Base-by-base conservation (phyloP, 2,797 vertebrate species). In the Rhinophrynus dorsalis region DNA sequence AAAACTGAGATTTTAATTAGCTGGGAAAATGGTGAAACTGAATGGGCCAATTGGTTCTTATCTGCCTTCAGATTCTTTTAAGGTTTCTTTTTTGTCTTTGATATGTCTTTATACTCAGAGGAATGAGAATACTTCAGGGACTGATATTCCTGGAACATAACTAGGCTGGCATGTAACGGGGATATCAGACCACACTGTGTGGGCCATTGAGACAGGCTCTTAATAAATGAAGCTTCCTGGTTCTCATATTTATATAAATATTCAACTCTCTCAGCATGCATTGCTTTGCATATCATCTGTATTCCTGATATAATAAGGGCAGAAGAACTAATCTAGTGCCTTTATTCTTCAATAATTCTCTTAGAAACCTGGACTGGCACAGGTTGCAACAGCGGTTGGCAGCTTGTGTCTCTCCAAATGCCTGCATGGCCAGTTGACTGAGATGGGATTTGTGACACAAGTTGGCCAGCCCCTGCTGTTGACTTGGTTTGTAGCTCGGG, bases 281-380 rank as follows among this genome's bases (percentile, higher is more conserved):
- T 40, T 38, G 17, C 60, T 10, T 40, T 38, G 48, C 44, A 9
- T 64, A 44, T 65, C 66, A 73, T 73, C 69, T 66, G 55, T 73
- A 66, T 59, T 73, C 69, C 69, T 66, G 69, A 73, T 73, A 59
- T 65, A 73, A 73, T 72, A 72, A 44, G 69, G 69, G 57, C 69
- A 66, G 27, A 42, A 51, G 54, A 52, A 73, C 50, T 73, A 65
- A 73, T 73, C 61, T 50, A 51, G 59, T 52, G 44, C 44, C 42
- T 33, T 59, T 66, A 38, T 58, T 35, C 69, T 5, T 5, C 6
- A 72, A 33, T 32, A n/a, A 5, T 50, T 51, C 55, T 48, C 37
- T 40, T 8, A n/a, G n/a, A n/a, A n/a, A n/a, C n/a, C n/a, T n/a
- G n/a, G n/a, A n/a, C n/a, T n/a, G n/a, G n/a, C n/a, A n/a, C n/a